Base-by-base conservation (phyloP, 2,888 invertebrate genomes). In the Leucophenga montana region DNA sequence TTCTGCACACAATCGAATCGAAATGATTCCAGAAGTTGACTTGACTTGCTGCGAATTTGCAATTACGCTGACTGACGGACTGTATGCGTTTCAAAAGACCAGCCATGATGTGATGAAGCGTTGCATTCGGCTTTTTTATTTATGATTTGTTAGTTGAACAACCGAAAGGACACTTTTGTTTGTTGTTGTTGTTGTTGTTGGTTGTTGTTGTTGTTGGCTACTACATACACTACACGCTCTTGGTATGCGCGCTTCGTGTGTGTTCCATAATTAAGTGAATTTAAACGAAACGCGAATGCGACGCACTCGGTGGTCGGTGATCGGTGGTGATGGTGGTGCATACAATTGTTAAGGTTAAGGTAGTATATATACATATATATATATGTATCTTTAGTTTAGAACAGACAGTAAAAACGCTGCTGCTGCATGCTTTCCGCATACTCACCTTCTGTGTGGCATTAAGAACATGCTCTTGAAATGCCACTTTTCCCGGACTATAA, bases 231-330 rank as follows among this genome's bases (percentile, higher is more conserved):
- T 67, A 65, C 64, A 54, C 67, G 39, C 65, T 67, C 68, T 75
- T 75, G 82, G 80, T 76, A 78, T 78, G 79, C 80, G 77, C 86
- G 16, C 62, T 82, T 86, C 86, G 85, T 86, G 86, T 86, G 87
- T 86, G 86, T 86, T 85, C 86, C 84, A 83, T 85, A 86, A 86
- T 86, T 87, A 85, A 85, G 81, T 85, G 86, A 86, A 87, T 87
- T 84, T 75, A 78, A 82, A 80, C 76, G 75, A 78, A 16, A 50
- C 50, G 50, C 50, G 50, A 6, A 2, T 65, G 3, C 44, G 44
- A 20, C 46, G 22, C 14, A 62, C 50, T 16, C 50, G 50, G 50
- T 50, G 50, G 50, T 50, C 50, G 18, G 39, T 33, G 8, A 33
- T 8, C 3, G 8, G 33, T 33, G 3, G n/a, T n/a, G n/a, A n/a